These are phyloP conservation scores for Garrulus glandarius DNA, from an alignment of 2,797 vertebrate species.

Conservation along the genomic window DNA sequence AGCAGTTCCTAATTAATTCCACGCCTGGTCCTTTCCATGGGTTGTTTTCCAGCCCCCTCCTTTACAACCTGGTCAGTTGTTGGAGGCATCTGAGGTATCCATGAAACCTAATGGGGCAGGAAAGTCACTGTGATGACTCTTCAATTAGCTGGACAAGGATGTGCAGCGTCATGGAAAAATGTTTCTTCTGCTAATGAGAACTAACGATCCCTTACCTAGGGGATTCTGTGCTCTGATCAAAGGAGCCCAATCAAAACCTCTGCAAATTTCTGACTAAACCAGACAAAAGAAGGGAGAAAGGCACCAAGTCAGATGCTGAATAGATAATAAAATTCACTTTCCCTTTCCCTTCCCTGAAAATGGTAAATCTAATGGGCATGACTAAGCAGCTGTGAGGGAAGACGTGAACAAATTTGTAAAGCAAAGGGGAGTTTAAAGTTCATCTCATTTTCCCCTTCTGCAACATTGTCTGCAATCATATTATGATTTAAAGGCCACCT, in stretches of 20 bases:
- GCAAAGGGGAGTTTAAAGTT: conserved; percentile 60
- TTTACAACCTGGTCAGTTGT: background rate
- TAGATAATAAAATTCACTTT: conserved; percentile 24
- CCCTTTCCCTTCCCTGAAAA: conserved; percentile 4
- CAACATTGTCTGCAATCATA: conserved; percentile 36
- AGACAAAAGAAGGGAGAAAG: background rate
- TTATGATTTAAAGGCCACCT: conserved; percentile 62
- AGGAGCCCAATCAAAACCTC: conserved; percentile 34
- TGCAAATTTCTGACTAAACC: conserved; percentile 35
- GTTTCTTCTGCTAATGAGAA: conserved; percentile 53
- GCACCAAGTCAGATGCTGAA: conserved; percentile 11
- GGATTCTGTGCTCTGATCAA: conserved; percentile 38
- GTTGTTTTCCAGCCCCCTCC: background rate
- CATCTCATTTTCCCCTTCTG: conserved; percentile 58
- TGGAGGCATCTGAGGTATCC: background rate
- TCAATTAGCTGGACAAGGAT: conserved; percentile 34
- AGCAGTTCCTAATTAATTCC: background rate
- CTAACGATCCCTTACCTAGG: conserved; percentile 24
- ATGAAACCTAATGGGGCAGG: background rate
- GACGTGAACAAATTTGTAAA: conserved; percentile 45
- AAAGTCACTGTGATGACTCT: background rate
- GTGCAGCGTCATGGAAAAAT: background rate
- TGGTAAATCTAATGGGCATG: conserved; percentile 31
- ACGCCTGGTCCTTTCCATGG: background rate
- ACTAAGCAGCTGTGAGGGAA: conserved; percentile 42